Base-by-base conservation (phyloP, 2,113 vertebrate species). In the Typhlomys cinereus region DNA sequence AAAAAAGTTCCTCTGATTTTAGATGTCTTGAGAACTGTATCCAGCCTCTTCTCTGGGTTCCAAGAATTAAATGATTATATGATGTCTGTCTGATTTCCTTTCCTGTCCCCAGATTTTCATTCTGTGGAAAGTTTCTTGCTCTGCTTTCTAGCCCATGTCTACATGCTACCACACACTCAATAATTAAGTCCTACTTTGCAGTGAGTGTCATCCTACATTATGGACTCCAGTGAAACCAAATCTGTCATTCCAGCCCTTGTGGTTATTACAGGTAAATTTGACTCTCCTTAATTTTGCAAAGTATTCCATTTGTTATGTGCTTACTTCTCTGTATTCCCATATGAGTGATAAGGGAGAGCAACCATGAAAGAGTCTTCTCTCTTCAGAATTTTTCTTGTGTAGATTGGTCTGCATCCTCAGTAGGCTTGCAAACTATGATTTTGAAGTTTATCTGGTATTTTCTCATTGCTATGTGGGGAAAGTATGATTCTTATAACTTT, bases 331-430 rank as follows among this genome's bases (percentile, higher is more conserved):
- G 34, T 25, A 48, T 79, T 52, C 17, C n/a, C 59, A 4, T 54
- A 59, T n/a, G n/a, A 36, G 23, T 52, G 21, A 31, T 31, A 34
- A 64, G 39, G 39, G 79, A 74, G 66, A 88, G 67, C 87, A 59
- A 59, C 71, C 84, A 48, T n/a, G 29, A 84, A 75, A 86, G 61
- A 5, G 52, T 76, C 73, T 13, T 36, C 34, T 88, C 39, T 81
- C 46, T 90, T 44, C 57, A 69, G 64, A 82, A 82, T 85, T 92
- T 82, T 71, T 44, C 52, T 92, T 36, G 44, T 66, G 84, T 62
- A 88, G 69, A 67, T 62, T 66, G 79, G 31, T 81, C 18, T 80
- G 34, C 12, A 74, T 93, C 61, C 2, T 73, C 39, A 73, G 21
- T 74, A 29, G 29, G 29, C 81, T 88, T 92, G 31, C 66, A 79